phyloP scores from a whole-genome alignment of 1,140 invertebrate species.

The Drosophila repletoides region DNA sequence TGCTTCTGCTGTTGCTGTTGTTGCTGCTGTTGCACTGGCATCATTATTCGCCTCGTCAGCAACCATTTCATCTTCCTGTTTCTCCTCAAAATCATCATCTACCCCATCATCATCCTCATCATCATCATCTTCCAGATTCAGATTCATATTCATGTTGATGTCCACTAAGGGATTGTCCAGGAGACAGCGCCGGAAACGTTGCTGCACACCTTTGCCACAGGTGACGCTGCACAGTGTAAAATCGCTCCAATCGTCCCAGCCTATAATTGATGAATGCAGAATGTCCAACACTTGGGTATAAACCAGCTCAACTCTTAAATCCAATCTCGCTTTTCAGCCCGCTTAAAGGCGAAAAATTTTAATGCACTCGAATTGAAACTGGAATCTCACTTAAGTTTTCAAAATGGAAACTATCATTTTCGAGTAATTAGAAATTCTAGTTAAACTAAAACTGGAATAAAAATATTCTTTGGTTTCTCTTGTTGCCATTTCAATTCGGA shows the following conservation, averaged over 20 bases:
- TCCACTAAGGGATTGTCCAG: slow-evolving; percentile 79
- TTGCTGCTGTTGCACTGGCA: slow-evolving; percentile 10
- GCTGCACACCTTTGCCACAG: slow-evolving; percentile 85
- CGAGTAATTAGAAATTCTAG: too few species aligned
- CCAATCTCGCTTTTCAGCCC: too few species aligned
- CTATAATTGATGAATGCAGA: slow-evolving; percentile 46
- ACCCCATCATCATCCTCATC: slow-evolving; percentile 46
- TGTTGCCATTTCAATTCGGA: too few species aligned
- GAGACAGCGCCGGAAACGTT: slow-evolving; percentile 84
- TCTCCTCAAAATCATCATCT: not conserved
- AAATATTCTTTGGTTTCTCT: too few species aligned
- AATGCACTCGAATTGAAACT: too few species aligned
- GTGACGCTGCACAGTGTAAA: slow-evolving; percentile 85
- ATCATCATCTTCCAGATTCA: slow-evolving; percentile 54
- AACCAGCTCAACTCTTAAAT: not conserved
- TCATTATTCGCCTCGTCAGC: slow-evolving; percentile 62
- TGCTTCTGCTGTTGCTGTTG: not conserved
- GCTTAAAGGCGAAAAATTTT: too few species aligned
- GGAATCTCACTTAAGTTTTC: too few species aligned
- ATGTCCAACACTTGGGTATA: not conserved
- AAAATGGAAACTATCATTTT: too few species aligned
- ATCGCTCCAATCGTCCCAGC: slow-evolving; percentile 84
- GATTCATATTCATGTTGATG: slow-evolving; percentile 77
- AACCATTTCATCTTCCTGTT: slow-evolving; percentile 10
- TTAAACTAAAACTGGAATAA: too few species aligned